Evolutionary conservation across 2,888 invertebrate species (phyloP).

Genomic region (Drosophila falleni): DNA sequence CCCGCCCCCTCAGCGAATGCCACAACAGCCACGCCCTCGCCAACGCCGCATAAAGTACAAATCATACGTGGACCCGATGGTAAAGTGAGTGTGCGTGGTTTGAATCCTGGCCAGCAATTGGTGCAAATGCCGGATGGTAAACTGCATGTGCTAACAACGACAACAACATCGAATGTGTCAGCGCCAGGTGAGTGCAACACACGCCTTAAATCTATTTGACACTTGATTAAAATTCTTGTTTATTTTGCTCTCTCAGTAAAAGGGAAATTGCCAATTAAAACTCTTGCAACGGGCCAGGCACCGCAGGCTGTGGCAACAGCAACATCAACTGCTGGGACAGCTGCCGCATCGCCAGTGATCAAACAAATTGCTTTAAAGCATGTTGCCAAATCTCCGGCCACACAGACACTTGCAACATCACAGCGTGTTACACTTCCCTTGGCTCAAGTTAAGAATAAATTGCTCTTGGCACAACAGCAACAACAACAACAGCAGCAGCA

Average conservation of each 20-base stretch:
- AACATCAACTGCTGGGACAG: constrained; percentile 26
- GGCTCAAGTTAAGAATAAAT: constrained; percentile 72
- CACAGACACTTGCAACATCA: constrained; percentile 64
- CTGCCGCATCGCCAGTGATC: constrained; percentile 55
- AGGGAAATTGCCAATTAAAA: constrained; percentile 65
- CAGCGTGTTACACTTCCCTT: constrained; percentile 68
- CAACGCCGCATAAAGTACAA: constrained; percentile 91
- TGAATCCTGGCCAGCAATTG: constrained; percentile 96
- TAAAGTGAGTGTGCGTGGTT: constrained; percentile 95
- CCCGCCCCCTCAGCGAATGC: constrained; percentile 67
- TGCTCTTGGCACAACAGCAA: constrained; percentile 72
- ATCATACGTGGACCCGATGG: constrained; percentile 96
- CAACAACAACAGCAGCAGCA: constrained; percentile 54
- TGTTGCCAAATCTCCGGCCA: constrained; percentile 68
- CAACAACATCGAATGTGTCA: constrained; percentile 71
- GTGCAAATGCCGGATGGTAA: constrained; percentile 97
- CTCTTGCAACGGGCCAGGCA: constrained; percentile 47
- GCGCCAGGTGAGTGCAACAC: constrained; percentile 57
- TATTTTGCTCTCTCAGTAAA: constrained; percentile 32
- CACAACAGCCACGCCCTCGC: constrained; percentile 87
- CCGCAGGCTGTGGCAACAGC: constrained; percentile 38
- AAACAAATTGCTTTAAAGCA: constrained; percentile 83
- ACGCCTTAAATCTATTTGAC: background rate
- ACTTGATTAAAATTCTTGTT: background rate
- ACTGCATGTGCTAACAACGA: constrained; percentile 90